Base-by-base conservation (phyloP, 2,113 vertebrate genomes). In the Onychorhynchus coronatus region DNA sequence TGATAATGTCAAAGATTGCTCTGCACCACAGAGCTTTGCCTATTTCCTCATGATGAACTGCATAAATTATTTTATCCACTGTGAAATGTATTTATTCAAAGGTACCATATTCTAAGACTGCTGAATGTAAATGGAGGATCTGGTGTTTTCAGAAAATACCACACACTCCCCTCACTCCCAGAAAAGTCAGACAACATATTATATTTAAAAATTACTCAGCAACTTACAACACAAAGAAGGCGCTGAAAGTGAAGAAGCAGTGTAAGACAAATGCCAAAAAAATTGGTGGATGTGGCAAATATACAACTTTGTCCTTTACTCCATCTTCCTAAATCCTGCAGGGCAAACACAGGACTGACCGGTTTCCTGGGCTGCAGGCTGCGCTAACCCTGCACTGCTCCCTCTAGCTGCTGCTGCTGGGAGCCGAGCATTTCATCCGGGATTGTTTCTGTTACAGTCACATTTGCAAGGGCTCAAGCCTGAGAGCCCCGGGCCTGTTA, bases 161-260 rank as follows among this genome's bases (percentile, higher is more conserved):
- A 31, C 31, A 11, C 7, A 1, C 5, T 1, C 4, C 0, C 11
- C 50, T 19, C 37, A 31, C 35, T 77, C 16, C 25, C 66, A 82
- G 50, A 56, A 73, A 73, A 62, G 59, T 8, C 16, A 72, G 15
- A 30, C 37, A 31, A 66, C 53, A 15, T 41, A 16, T 35, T 70
- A 14, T 5, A 59, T 28, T 17, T 31, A 6, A 41, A 68, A 62
- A 58, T 28, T 44, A 56, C 21, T 74, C 18, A 41, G 31, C 18
- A 70, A 89, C 30, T 62, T 87, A 2, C 30, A 31, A 81, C 55
- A 77, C 7, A 72, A 72, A 76, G 41, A 53, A 89, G 53, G 56
- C 66, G 10, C 30, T 74, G 41, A 39, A 81, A 67, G 28, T 44
- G 41, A 59, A 86, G 52, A 10, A 52, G 20, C 24, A 88, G 80